Evolutionary conservation across 2,113 vertebrate genomes (phyloP).

Genomic region (Mystacornis crossleyi): DNA sequence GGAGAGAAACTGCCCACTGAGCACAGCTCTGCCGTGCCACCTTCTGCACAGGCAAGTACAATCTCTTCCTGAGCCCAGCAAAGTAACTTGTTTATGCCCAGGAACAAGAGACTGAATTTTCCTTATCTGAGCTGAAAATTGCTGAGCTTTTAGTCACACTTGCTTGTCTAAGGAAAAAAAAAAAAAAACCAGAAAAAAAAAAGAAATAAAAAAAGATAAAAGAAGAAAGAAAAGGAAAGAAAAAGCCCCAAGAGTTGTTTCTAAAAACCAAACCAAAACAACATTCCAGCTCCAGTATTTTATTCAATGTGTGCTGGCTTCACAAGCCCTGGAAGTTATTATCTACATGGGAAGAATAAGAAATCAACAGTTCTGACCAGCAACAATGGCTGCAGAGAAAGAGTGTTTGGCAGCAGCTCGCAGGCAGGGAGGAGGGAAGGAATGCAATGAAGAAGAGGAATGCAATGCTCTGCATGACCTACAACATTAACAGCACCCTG

Average conservation of each 20-base stretch:
- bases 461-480: not conserved
- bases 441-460: constrained; percentile 42
- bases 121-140: not conserved
- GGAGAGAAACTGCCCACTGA: not conserved
- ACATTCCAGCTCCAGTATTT: constrained; percentile 43
- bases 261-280: constrained; percentile 44
- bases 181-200: too few species aligned
- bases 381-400: constrained; percentile 64
- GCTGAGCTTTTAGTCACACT: not conserved
- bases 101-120: not conserved
- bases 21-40: not conserved
- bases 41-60: not conserved
- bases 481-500: constrained; percentile 33
- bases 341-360: constrained; percentile 67
- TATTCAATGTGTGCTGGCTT: constrained; percentile 39
- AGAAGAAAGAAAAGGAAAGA: too few species aligned
- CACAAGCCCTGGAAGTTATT: constrained; percentile 62
- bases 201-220: not conserved
- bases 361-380: constrained; percentile 67
- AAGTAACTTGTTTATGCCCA: not conserved
- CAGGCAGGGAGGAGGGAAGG: constrained; percentile 48
- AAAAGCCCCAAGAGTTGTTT: not conserved
- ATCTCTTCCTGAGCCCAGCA: not conserved
- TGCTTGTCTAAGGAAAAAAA: not conserved
- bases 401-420: constrained; percentile 56